These are phyloP conservation scores for Sesia apiformis DNA, from an alignment of 2,888 invertebrate genomes.

Conservation along the genomic window DNA sequence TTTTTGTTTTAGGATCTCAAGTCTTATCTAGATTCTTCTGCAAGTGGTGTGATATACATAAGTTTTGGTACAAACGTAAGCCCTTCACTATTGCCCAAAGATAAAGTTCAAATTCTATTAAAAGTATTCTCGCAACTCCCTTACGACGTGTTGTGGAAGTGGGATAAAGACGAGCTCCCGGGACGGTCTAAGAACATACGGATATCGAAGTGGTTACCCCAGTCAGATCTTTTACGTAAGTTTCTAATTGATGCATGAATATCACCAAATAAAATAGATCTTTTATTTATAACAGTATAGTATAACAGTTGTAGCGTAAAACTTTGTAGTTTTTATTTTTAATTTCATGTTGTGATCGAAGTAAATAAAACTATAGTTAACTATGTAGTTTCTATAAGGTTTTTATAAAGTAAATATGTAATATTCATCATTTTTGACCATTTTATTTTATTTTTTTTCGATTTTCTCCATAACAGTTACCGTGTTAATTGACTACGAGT, in stretches of 20 bases:
- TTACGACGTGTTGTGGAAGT: conserved; percentile 30
- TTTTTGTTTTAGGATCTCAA: conserved; percentile 1
- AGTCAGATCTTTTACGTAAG: conserved; percentile 26
- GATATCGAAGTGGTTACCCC: conserved; percentile 30
- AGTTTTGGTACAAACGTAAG: conserved; percentile 37
- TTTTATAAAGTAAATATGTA: too few relatives aligned
- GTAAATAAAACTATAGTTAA: too few relatives aligned
- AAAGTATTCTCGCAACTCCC: conserved; percentile 19
- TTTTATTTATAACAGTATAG: too few relatives aligned
- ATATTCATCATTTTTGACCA: too few relatives aligned
- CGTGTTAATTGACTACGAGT: too few relatives aligned
- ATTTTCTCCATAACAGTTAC: too few relatives aligned
- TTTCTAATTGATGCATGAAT: background rate
- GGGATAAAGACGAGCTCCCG: conserved; percentile 20
- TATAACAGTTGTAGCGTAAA: too few relatives aligned
- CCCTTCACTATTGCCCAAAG: conserved; percentile 14
- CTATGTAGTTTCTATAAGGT: too few relatives aligned
- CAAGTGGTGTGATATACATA: conserved; percentile 21
- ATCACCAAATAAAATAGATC: too few relatives aligned
- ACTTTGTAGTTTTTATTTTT: too few relatives aligned
- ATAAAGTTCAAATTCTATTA: conserved; percentile 15
- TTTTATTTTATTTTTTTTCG: too few relatives aligned
- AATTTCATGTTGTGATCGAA: too few relatives aligned
- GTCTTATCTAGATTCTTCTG: conserved; percentile 1
- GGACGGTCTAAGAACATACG: conserved; percentile 25